Base-by-base conservation (phyloP, 2,888 invertebrate genomes). In the Calliopum simillimum region DNA sequence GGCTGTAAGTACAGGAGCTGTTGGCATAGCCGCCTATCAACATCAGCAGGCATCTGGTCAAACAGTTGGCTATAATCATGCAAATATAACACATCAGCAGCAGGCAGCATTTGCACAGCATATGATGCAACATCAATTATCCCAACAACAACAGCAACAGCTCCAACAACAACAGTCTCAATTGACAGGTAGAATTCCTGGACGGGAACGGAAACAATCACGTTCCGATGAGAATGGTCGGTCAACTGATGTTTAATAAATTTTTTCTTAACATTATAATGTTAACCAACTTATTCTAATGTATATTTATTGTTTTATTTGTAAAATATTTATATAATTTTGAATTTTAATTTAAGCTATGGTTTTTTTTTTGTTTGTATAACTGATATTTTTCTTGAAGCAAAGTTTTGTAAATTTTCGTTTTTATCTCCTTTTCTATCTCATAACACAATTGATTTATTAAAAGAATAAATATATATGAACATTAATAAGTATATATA, bases 141-240 rank as follows among this genome's bases (percentile, higher is more conserved):
- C 76, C 25, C 78, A 75, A 63, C 73, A 74, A 53, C 74, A 77
- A 53, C 75, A 76, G 67, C 77, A 76, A 56, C 78, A 75, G 49
- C 70, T 75, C 41, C 71, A 71, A 67, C 85, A 82, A 59, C 86
- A 85, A 74, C 77, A 77, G 21, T 71, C 71, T 61, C 85, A 82
- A 63, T 84, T 79, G 21, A 81, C 79, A 69, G 84, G 84, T 3
- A 78, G 85, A 4, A 82, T 84, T 71, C 81, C 83, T 11, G 82
- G 82, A 78, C 87, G 89, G 70, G 89, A 89, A 78, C 86, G 89
- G 69, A 89, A 89, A 80, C 82, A 87, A 67, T 89, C 89, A 23
- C 88, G 89, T 71, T 87, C 88, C n/a, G 89, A 89, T 74, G 89
- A 89, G 73, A 84, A 79, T 71, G 83, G 81, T 53, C 85, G 85